These are phyloP conservation scores for Tarsius wallacei DNA, from an alignment of 2,797 vertebrate species.

Conservation along the genomic window DNA sequence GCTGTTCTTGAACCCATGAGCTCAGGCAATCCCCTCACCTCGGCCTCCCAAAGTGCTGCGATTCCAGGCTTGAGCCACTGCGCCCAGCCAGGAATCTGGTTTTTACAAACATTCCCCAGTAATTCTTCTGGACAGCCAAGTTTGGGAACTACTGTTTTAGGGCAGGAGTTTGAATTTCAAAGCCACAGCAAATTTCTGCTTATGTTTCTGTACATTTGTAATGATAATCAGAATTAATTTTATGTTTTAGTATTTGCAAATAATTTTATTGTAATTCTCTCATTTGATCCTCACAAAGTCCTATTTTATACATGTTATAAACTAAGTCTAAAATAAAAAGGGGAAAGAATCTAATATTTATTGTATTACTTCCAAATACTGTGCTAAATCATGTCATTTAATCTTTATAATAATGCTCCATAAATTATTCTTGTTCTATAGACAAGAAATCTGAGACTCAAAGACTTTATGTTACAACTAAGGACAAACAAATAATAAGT, in stretches of 20 bases:
- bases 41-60: too few relatives aligned
- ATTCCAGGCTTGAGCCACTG: too few relatives aligned
- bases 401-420: background rate
- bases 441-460: background rate
- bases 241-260: conserved; percentile 15
- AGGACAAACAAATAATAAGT: conserved; percentile 27
- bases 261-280: background rate
- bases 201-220: background rate
- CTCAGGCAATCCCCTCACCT: too few relatives aligned
- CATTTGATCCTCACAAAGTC: conserved; percentile 27
- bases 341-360: background rate
- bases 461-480: background rate
- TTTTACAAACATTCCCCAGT: background rate
- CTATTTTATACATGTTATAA: background rate
- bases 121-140: background rate
- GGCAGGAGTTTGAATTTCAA: background rate
- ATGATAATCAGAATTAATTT: conserved; percentile 19
- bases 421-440: conserved; percentile 41
- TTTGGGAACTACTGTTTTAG: conserved; percentile 5
- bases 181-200: background rate
- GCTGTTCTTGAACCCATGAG: too few relatives aligned
- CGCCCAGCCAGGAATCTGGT: background rate
- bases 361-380: conserved; percentile 47
- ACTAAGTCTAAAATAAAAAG: conserved; percentile 48
- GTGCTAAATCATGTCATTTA: conserved; percentile 8